Base-by-base conservation (phyloP, 2,888 invertebrate species). In the Brachyptera putata region DNA sequence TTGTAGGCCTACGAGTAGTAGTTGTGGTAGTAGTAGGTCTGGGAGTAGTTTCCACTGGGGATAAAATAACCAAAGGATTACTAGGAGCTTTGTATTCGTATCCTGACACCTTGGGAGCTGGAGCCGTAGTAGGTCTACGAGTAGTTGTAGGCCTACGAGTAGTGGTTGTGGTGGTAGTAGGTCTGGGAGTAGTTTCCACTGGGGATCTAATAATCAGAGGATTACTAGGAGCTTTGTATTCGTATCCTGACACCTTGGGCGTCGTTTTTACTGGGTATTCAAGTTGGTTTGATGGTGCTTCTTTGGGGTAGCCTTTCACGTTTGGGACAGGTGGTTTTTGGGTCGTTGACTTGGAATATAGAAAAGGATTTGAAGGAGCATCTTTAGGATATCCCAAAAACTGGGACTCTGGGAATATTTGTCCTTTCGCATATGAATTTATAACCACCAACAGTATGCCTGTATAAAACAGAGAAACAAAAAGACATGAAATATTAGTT, bases 241-340 rank as follows among this genome's bases (percentile, higher is more conserved):
- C n/a, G n/a, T n/a, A n/a, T n/a, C n/a, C n/a, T n/a, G n/a, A n/a
- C n/a, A n/a, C n/a, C n/a, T n/a, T n/a, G 41, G 56, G 1, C 41
- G 37, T 41, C 16, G 46, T 22, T 24, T 24, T 4, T 4, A 24
- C 36, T 34, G 59, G 59, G 18, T 59, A 59, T 1, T 53, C 55
- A 1, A 59, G 34, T 11, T 14, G 53, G 3, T 26, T 41, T 13
- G 37, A 37, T 24, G 59, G 59, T 14, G 50, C n/a, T 16, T 49
- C 58, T 36, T 37, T 46, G 4, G 48, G 43, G 18, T 53, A 53
- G 11, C 53, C 53, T 2, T 21, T 21, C 1, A 36, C 5, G 34
- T 36, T 53, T 4, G 39, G 30, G 7, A 30, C 30, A 7, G 30
- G 5, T 30, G 30, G n/a, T n/a, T n/a, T n/a, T n/a, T n/a, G n/a